phyloP scores from a whole-genome alignment of 2,797 vertebrate genomes.

The Alectoris magna region DNA sequence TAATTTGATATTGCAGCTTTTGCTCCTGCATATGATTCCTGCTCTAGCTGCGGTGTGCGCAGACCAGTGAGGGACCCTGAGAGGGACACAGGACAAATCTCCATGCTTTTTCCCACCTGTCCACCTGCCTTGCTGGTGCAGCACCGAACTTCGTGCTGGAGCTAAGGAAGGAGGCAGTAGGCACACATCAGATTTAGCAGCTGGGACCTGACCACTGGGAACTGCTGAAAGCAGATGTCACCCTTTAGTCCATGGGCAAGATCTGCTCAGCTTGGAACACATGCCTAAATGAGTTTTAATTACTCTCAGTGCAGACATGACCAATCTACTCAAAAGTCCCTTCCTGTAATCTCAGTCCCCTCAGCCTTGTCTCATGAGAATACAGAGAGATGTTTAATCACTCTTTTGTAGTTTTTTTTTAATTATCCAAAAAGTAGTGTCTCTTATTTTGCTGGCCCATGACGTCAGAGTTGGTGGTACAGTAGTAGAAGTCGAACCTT shows the following conservation, averaged over 20 bases:
- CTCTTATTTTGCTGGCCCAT: too few species aligned
- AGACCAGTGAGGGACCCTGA: too few species aligned
- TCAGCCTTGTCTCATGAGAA: not conserved
- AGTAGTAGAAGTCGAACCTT: too few species aligned
- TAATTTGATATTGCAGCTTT: not conserved
- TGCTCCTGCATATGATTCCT: not conserved
- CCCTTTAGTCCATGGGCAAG: not conserved
- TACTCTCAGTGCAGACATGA: not conserved
- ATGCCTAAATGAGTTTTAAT: not conserved
- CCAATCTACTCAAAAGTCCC: not conserved
- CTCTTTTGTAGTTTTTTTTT: not conserved
- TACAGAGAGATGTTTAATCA: not conserved
- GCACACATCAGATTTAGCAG: not conserved
- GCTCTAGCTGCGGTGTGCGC: not conserved
- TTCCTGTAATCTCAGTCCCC: not conserved
- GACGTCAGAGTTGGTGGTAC: too few species aligned
- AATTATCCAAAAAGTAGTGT: not conserved
- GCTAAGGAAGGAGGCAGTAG: not conserved
- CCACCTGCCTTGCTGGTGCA: not conserved
- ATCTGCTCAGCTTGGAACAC: not conserved
- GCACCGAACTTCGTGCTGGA: not conserved
- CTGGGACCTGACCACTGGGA: not conserved
- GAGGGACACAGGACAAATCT: not conserved
- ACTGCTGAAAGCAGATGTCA: not conserved
- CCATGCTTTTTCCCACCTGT: not conserved